Conservation (phyloP, 2,797 vertebrate genomes). For the Limnodromus scolopaceus region DNA sequence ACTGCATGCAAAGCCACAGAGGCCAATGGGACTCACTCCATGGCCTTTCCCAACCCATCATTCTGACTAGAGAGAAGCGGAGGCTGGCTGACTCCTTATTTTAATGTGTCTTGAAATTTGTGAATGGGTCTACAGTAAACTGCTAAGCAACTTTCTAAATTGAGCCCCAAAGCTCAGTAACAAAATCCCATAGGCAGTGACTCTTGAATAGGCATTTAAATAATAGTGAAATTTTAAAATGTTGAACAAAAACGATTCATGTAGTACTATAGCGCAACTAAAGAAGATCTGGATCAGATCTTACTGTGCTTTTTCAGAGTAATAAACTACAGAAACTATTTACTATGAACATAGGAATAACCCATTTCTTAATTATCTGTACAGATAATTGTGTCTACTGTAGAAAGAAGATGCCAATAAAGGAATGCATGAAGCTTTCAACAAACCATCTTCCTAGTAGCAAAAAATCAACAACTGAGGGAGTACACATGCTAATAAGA, state of each 20-base stretch:
- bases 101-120: neutral
- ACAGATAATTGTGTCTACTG: neutral
- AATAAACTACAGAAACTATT: neutral
- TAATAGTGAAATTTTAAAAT: neutral
- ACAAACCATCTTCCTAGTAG: neutral
- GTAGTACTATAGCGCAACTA: neutral
- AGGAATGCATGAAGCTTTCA: neutral
- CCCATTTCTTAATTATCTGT: neutral
- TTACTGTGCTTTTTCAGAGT: neutral
- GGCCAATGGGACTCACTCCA: rapidly evolving
- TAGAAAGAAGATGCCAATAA: neutral
- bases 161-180: neutral
- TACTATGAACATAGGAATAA: neutral
- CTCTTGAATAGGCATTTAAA: neutral
- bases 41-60: neutral
- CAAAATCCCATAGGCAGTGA: neutral
- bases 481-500: neutral
- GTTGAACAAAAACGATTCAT: rapidly evolving
- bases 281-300: neutral
- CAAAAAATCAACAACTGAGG: neutral
- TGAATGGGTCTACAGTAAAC: neutral
- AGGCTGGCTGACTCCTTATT: neutral
- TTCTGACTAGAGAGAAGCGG: neutral
- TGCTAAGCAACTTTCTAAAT: neutral
- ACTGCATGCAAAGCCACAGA: neutral